Base-by-base conservation (phyloP, 1,140 invertebrate genomes). In the Littorina saxatilis region DNA sequence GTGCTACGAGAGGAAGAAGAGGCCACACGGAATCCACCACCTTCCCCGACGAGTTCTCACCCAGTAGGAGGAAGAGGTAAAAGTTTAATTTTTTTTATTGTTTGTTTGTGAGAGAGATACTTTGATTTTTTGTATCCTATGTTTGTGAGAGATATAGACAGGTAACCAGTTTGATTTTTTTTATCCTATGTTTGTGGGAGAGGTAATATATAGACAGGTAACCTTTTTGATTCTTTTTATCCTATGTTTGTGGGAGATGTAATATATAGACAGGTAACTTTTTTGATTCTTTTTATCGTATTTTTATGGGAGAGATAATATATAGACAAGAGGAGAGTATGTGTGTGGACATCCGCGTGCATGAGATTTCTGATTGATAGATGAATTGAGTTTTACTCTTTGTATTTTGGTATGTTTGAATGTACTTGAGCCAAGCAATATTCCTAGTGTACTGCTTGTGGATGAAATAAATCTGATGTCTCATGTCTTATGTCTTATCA, bases 21-120 rank as follows among this genome's bases (percentile, higher is more conserved):
- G 40, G 66, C 52, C 61, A 55, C 40, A 35, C 35, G 32, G 82
- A n/a, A 79, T 40, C 37, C 35, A 40, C 37, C n/a, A n/a, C 66
- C 75, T 86, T 77, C 79, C 76, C 63, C 40, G 84, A 75, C 61
- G 82, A 83, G 11, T 79, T 79, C 27, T 66, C 82, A 1, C 68
- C 82, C 39, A 40, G 43, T 9, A 68, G 84, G 92, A 92, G 74
- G 86, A 91, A 40, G 32, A 82, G 81, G 81, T 77, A 20, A 27
- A 27, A 55, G 9, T 17, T 39, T 47, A 5, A 47, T 47, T 47
- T 47, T 17, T n/a, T n/a, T 50, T 50, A 11, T 50, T 50, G 9
- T 50, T 50, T 50, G 9, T 50, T 50, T 50, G 20, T 11, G 9
- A 50, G 47, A 11, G 9, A 50, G 9, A 20, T 50, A 50, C 47